Evolutionary conservation across 2,888 invertebrate species (phyloP), one percentile per base, ranked within the genome.

Genomic region (Synanthedon vespiformis): DNA sequence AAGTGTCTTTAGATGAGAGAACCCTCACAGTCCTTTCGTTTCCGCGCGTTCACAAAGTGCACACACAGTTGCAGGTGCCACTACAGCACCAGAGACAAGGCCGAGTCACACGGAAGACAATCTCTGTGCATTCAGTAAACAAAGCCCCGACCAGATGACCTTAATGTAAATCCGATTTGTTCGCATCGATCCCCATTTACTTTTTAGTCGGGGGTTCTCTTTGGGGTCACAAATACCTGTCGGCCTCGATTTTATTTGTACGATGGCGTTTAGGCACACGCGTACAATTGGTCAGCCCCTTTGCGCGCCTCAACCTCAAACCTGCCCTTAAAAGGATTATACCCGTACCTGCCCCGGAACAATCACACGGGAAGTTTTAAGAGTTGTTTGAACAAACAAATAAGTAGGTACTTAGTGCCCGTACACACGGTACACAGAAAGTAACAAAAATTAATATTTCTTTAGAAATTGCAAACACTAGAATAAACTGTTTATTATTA

Each of bases 81-180:
- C 65, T 65, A 65, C 67, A 65, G 62, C 62, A 59, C 61, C 53
- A 64, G 59, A 67, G 58, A 60, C 79, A 82, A 86, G 86, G 86
- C 64, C 77, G 68, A 65, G 55, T 63, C 65, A 82, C 68, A 65
- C 86, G 86, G 86, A 87, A 86, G 79, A 83, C 86, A 86, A 79
- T 86, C 86, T 78, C 84, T 78, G 65, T 68, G 63, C 69, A 72
- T 63, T 70, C 64, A 65, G 61, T 62, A 61, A 67, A 72, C 70
- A 72, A 74, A 74, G 68, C 68, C 58, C 34, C 8, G 14, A 73
- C 79, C 76, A 69, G 81, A 63, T 70, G 73, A 79, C 77, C 80
- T 77, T 80, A 70, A 72, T 65, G 65, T 68, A 65, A 70, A 69
- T 68, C 66, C 61, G 58, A 68, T 67, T 68, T 62, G 60, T 22